These are phyloP conservation scores for Dioctria linearis DNA, from an alignment of 2,888 invertebrate species.

Conservation along the genomic window DNA sequence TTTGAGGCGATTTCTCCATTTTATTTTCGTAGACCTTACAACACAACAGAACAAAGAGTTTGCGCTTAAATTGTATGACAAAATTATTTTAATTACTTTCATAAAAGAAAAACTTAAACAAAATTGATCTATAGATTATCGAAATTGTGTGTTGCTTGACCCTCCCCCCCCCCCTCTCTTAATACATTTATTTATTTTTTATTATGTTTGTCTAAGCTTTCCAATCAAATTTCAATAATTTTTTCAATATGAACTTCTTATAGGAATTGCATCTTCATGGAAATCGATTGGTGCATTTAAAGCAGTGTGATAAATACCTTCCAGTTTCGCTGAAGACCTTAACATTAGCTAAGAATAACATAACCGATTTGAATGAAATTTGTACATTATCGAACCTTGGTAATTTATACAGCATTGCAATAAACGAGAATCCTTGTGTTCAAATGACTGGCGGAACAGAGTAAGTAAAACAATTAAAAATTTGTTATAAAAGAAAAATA, in stretches of 20 bases:
- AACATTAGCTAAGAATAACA: slow-evolving; percentile 86
- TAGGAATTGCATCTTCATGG: slow-evolving; percentile 89
- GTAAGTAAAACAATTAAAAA: slow-evolving; percentile 71
- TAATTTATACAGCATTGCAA: slow-evolving; percentile 84
- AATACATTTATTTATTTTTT: too few relatives aligned
- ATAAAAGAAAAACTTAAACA: too few relatives aligned
- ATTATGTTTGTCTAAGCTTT: too few relatives aligned
- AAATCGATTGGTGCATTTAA: slow-evolving; percentile 86
- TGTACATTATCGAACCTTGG: slow-evolving; percentile 84
- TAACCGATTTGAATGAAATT: slow-evolving; percentile 89
- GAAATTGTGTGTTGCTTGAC: too few relatives aligned
- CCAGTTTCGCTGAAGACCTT: slow-evolving; percentile 82
- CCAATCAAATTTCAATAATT: background rate
- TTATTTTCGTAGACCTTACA: too few relatives aligned
- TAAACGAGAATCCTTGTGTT: slow-evolving; percentile 91
- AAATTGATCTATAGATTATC: too few relatives aligned
- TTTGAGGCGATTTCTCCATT: too few relatives aligned
- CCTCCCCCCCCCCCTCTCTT: too few relatives aligned
- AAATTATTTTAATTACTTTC: too few relatives aligned
- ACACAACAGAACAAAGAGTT: too few relatives aligned
- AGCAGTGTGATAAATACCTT: slow-evolving; percentile 86
- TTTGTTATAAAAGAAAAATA: slow-evolving; percentile 17
- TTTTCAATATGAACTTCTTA: slow-evolving; percentile 61
- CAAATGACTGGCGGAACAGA: slow-evolving; percentile 82
- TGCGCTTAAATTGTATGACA: too few relatives aligned